Conservation (phyloP, 2,888 invertebrate species). For the Ectobius pallidus region DNA sequence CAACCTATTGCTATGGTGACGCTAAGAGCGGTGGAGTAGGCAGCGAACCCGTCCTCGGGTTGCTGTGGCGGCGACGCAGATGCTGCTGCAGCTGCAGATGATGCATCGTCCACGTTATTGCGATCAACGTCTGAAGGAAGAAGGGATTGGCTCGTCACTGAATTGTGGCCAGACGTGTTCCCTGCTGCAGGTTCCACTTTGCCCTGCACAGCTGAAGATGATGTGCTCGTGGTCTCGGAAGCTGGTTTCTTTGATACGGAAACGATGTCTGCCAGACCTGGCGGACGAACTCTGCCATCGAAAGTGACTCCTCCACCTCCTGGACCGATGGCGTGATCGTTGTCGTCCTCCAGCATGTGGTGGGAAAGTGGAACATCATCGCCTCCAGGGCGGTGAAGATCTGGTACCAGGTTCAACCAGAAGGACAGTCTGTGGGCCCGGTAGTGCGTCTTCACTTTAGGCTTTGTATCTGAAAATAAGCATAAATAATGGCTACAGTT, state of each 20-base stretch:
- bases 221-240: slow-evolving; percentile 59
- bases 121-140: slow-evolving; percentile 49
- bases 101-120: slow-evolving; percentile 46
- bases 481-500: too few species aligned
- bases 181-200: slow-evolving; percentile 53
- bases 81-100: slow-evolving; percentile 51
- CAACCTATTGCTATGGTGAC: slow-evolving; percentile 95
- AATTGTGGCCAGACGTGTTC: slow-evolving; percentile 46
- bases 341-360: slow-evolving; percentile 81
- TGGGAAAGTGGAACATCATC: slow-evolving; percentile 85
- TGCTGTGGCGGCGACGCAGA: slow-evolving; percentile 43
- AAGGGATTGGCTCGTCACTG: slow-evolving; percentile 46
- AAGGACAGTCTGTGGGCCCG: slow-evolving; percentile 91
- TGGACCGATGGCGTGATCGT: slow-evolving; percentile 63
- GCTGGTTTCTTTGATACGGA: slow-evolving; percentile 49
- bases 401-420: slow-evolving; percentile 94
- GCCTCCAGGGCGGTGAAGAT: slow-evolving; percentile 85
- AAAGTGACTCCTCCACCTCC: slow-evolving; percentile 39
- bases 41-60: slow-evolving; percentile 82
- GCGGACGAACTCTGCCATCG: slow-evolving; percentile 41
- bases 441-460: slow-evolving; percentile 91
- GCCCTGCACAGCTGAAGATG: slow-evolving; percentile 57
- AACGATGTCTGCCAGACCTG: slow-evolving; percentile 55
- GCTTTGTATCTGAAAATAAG: slow-evolving; percentile 82
- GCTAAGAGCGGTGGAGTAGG: slow-evolving; percentile 88